Conservation (phyloP, 2,113 vertebrate species). For the Eurystomus gularis region DNA sequence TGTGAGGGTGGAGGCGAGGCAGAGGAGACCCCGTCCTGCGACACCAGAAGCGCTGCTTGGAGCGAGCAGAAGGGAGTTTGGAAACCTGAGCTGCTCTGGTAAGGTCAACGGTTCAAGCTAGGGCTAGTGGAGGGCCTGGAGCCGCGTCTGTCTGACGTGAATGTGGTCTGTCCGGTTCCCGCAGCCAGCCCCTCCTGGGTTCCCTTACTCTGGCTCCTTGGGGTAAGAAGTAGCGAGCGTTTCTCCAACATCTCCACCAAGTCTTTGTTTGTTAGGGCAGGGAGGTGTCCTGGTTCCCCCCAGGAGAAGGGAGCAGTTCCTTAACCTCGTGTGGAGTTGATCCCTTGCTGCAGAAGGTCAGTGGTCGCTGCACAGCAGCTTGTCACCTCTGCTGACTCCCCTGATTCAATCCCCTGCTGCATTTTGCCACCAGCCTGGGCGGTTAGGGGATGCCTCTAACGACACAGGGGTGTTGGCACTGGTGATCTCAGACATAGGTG, state of each 20-base stretch:
- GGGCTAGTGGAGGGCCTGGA: neutral
- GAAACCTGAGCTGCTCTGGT: neutral
- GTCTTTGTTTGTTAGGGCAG: rapidly evolving
- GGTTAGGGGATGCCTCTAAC: rapidly evolving
- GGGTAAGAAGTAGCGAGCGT: neutral
- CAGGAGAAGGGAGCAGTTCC: neutral
- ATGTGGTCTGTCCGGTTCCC: neutral
- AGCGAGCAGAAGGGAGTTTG: neutral
- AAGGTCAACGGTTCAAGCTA: constrained; percentile 6
- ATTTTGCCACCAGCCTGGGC: too few relatives aligned
- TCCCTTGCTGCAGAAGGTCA: neutral
- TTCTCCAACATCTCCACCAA: neutral
- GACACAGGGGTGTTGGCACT: rapidly evolving
- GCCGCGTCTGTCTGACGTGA: neutral
- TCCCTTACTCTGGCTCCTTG: neutral
- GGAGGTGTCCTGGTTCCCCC: rapidly evolving
- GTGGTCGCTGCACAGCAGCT: neutral
- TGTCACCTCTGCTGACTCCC: neutral
- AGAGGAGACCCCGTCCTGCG: neutral
- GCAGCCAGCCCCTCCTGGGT: neutral
- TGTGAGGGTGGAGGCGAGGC: neutral
- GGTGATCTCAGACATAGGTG: rapidly evolving
- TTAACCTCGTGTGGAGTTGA: neutral
- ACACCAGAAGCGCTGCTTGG: neutral
- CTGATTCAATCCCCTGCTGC: rapidly evolving